A percentile compares a stretch with the other conserved stretches of the same genome.
Evolutionary conservation across 2,797 vertebrate species (phyloP).

Genomic region (Muscicapa striata): DNA sequence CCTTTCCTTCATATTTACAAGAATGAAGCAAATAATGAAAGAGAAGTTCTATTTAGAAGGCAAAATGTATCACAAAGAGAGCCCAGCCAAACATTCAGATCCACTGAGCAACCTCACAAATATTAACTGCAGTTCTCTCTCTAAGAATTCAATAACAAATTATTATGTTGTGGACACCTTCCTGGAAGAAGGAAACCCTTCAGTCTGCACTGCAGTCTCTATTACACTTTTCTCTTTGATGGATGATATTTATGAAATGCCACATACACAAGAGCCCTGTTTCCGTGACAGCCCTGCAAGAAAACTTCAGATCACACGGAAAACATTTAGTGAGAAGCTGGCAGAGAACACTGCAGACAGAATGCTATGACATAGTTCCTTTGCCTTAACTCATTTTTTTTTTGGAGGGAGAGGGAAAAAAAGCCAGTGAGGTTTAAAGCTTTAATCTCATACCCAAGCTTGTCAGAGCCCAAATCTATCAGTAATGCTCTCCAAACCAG

Average conservation of each 20-base stretch:
- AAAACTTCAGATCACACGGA: not conserved
- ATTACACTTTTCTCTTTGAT: not conserved
- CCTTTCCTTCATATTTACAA: not conserved
- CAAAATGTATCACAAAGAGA: not conserved
- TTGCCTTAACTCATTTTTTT: not conserved
- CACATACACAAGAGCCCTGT: not conserved
- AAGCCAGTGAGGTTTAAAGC: conserved; percentile 7
- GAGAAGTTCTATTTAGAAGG: not conserved
- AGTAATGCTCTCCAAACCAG: conserved; percentile 61
- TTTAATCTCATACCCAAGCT: conserved; percentile 53
- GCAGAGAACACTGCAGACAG: not conserved
- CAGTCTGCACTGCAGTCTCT: not conserved
- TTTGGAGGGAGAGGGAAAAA: not conserved
- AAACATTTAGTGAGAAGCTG: not conserved
- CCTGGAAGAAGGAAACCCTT: not conserved
- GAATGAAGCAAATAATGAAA: not conserved
- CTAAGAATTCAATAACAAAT: not conserved
- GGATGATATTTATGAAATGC: not conserved
- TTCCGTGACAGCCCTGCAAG: not conserved
- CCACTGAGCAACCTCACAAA: not conserved
- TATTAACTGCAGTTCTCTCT: not conserved
- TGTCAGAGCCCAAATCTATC: conserved; percentile 45
- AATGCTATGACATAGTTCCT: not conserved
- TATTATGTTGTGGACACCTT: not conserved
- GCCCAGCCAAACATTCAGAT: not conserved